These are phyloP conservation scores for Frankliniella intonsa DNA, from an alignment of 2,888 invertebrate species.

Conservation along the genomic window DNA sequence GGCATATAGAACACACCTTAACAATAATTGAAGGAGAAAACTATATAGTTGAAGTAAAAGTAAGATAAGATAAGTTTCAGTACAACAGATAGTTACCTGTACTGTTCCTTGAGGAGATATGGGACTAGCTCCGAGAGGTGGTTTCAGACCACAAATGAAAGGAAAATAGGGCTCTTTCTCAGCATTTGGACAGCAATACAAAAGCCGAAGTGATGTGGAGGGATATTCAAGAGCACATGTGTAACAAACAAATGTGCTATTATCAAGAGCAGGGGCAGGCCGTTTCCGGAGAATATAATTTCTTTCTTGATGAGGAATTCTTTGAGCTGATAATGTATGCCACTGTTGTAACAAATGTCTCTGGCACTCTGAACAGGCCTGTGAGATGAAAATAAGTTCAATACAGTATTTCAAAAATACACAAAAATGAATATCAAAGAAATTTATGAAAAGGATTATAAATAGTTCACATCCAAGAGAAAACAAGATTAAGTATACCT, in stretches of 20 bases:
- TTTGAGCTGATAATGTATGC: conserved; percentile 63
- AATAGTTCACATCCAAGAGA: conserved; percentile 27
- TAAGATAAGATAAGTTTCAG: conserved; percentile 24
- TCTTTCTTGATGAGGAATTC: conserved; percentile 70
- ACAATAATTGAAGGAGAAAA: conserved; percentile 21
- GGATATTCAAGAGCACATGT: conserved; percentile 80
- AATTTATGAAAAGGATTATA: neutral
- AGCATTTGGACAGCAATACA: conserved; percentile 59
- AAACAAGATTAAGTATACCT: conserved; percentile 41
- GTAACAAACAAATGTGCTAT: conserved; percentile 79
- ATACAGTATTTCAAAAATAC: neutral
- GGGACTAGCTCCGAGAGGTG: conserved; percentile 79
- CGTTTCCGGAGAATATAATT: conserved; percentile 76
- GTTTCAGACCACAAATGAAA: conserved; percentile 74
- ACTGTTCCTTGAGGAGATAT: conserved; percentile 75
- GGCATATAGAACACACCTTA: conserved; percentile 81
- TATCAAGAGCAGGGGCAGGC: conserved; percentile 59
- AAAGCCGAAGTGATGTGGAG: conserved; percentile 71
- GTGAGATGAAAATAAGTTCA: conserved; percentile 48
- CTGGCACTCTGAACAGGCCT: conserved; percentile 61
- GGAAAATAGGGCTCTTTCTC: conserved; percentile 77
- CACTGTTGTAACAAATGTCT: conserved; percentile 83
- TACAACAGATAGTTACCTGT: conserved; percentile 36
- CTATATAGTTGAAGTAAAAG: neutral
- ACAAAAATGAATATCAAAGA: neutral